Conservation (phyloP, 2,888 invertebrate species). For the Herminia tarsipennalis region DNA sequence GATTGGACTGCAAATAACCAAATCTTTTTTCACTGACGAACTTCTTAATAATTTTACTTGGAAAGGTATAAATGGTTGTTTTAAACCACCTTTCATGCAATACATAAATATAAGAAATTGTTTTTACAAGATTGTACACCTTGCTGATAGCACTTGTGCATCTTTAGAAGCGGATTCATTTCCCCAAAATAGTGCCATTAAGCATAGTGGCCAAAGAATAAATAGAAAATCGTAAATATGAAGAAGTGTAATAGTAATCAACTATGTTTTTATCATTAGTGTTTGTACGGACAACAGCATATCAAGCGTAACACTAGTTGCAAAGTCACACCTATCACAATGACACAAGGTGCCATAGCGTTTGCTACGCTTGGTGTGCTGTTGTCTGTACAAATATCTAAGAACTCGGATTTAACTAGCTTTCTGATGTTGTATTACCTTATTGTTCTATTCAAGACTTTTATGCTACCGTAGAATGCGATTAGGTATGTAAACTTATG, state of each 20-base stretch:
- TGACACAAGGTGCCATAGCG: too few species aligned
- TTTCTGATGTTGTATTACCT: neutral
- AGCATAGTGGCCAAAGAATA: conserved; percentile 3
- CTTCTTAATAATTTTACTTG: conserved; percentile 1
- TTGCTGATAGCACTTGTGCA: neutral
- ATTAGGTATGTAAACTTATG: neutral
- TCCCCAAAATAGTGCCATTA: conserved; percentile 3
- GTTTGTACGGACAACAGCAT: neutral
- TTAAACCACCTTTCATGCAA: neutral
- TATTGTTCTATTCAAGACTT: neutral
- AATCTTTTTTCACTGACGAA: conserved; percentile 1
- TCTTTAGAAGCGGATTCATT: neutral
- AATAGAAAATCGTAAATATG: conserved; percentile 1
- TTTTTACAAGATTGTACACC: neutral
- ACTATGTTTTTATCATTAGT: too few species aligned
- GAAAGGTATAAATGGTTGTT: conserved; percentile 3
- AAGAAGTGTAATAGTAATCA: too few species aligned
- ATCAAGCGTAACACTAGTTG: too few species aligned
- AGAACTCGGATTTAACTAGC: neutral
- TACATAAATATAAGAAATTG: neutral
- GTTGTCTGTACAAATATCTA: too few species aligned
- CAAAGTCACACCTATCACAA: too few species aligned
- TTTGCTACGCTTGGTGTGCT: neutral
- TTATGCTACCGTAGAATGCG: neutral
- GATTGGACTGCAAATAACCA: conserved; percentile 3